Base-by-base conservation (phyloP, 2,797 vertebrate species). In the Syndactyla subalaris region DNA sequence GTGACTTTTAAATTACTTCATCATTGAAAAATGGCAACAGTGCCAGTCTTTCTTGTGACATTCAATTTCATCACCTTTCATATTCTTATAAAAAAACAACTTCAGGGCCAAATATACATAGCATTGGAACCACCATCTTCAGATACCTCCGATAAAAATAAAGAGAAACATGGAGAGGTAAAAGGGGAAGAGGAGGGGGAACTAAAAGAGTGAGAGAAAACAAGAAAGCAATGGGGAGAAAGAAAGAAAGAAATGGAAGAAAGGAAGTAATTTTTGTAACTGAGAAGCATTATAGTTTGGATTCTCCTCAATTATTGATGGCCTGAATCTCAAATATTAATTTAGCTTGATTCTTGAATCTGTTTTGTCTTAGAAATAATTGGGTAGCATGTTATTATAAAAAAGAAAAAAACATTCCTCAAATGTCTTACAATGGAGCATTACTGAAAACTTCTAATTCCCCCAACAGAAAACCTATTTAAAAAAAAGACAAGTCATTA, bases 401-500 rank as follows among this genome's bases (percentile, higher is more conserved):
- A 85, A 93, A 89, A 54, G 32, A 75, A 81, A 83, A 94, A 94
- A 92, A 48, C 55, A 85, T 92, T 97, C 78, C 26, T 95, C 18
- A 8, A 93, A 94, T 96, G 48, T 86, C 79, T 96, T 83, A 85
- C 74, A 95, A 51, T 52, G n/a, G 59, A 96, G 52, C 58, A 61
- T 74, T 92, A 76, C 91, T 88, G 68, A 91, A 92, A 95, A 96
- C 61, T 96, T 94, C 92, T 92, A 73, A 94, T 96, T 95, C 89
- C 58, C 76, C 45, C 90, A 96, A 84, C 95, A 95, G 93, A 97
- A 97, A 97, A 94, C 68, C 39, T 81, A 66, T 89, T 97, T 92
- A 10, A 95, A 96, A 97, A 97, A 97, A 86, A 89, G 93, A 88
- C 62, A 86, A 93, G 96, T 92, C 82, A 51, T 93, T 93, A 96